A percentile compares a stretch with the other conserved stretches of the same genome.
Evolutionary conservation across 1,140 invertebrate species (phyloP).

Genomic region (Gonatopus flavifemur): DNA sequence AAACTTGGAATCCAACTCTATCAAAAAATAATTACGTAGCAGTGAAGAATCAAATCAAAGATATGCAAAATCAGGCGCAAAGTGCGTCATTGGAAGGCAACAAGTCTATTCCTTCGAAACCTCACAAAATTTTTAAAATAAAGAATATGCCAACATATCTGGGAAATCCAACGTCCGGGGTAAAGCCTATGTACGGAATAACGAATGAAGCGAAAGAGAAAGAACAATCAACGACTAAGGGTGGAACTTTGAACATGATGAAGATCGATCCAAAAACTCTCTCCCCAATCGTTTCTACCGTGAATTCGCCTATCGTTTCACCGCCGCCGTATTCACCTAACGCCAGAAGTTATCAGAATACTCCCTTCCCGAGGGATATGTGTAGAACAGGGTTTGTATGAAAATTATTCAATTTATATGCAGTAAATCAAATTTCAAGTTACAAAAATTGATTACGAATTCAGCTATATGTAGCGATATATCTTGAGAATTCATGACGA

Average conservation of each 20-base stretch:
- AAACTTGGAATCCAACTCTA: constrained; percentile 63
- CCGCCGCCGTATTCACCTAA: constrained; percentile 56
- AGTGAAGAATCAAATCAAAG: constrained; percentile 52
- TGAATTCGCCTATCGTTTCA: constrained; percentile 45
- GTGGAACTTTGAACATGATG: constrained; percentile 51
- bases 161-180: constrained; percentile 65
- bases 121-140: constrained; percentile 64
- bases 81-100: constrained; percentile 17
- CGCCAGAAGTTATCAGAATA: constrained; percentile 50
- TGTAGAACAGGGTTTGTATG: too few species aligned
- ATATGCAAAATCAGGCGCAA: constrained; percentile 34
- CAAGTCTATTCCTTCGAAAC: constrained; percentile 51
- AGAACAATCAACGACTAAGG: constrained; percentile 41
- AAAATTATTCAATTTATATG: too few species aligned
- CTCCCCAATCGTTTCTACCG: constrained; percentile 54
- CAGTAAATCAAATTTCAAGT: too few species aligned
- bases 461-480: too few species aligned
- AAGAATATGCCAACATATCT: constrained; percentile 63
- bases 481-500: too few species aligned
- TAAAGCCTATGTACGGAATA: constrained; percentile 64
- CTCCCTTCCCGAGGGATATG: constrained; percentile 44
- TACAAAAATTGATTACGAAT: too few species aligned
- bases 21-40: constrained; percentile 58
- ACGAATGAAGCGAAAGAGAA: constrained; percentile 42
- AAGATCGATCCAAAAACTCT: constrained; percentile 67